Conservation (phyloP, 1,140 invertebrate genomes). For the Caenorhabditis remanei region DNA sequence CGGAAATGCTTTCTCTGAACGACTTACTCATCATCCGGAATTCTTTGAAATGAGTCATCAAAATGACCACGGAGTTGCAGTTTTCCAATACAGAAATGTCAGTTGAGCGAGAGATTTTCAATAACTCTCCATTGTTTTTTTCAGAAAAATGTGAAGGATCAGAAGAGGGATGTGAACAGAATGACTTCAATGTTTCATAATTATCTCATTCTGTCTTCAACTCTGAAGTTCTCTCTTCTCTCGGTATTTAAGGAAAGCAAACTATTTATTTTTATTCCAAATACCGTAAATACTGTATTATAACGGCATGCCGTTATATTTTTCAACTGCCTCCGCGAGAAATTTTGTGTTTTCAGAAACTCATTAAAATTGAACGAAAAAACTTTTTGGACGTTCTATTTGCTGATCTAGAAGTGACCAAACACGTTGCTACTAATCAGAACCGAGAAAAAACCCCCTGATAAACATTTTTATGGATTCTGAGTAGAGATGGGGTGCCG, state of each 20-base stretch:
- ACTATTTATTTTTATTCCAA: no score
- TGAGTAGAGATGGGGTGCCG: no score
- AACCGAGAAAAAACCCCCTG: no score
- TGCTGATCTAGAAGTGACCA: no score
- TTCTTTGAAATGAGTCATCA: constrained; percentile 28
- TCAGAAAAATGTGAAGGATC: constrained; percentile 11
- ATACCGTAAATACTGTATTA: no score
- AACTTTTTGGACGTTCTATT: no score
- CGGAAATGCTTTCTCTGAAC: constrained; percentile 24
- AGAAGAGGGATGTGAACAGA: not conserved
- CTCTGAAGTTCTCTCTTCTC: constrained; percentile 23
- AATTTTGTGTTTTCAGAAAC: no score
- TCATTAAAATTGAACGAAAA: no score
- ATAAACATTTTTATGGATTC: no score
- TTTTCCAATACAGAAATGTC: constrained; percentile 36
- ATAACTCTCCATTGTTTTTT: not conserved
- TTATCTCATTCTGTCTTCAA: not conserved
- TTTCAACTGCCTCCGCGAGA: no score
- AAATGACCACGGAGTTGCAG: constrained; percentile 5
- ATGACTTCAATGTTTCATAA: constrained; percentile 51
- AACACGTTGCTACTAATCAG: no score
- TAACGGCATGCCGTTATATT: no score
- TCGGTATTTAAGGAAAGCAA: not conserved
- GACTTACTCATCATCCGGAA: not conserved
- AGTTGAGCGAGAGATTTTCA: not conserved